Evolutionary conservation across 2,888 invertebrate species (phyloP), one percentile per base, ranked within the genome.

Genomic region (Agrochola circellaris): DNA sequence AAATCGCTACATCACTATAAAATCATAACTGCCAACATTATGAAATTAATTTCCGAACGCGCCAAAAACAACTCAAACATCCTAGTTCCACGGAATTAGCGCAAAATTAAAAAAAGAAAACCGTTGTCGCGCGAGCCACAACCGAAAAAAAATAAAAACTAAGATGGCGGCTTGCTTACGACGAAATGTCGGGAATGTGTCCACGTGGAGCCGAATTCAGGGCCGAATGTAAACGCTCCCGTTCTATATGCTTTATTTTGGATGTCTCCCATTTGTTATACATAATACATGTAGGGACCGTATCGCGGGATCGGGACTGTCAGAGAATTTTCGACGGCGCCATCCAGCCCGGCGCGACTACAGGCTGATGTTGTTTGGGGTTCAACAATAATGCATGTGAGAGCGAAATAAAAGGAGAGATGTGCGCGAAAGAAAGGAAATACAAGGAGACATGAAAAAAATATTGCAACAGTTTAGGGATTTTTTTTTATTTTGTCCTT

Each of bases 241-340:
- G 89, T 88, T 90, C 87, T 82, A 83, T 87, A 89, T 93, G 93
- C 93, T 96, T 96, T 96, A 96, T 96, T 96, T 96, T 94, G 95
- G 94, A 95, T 96, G 95, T 95, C 94, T 95, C 95, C 95, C 96
- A 96, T 96, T 96, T 96, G 96, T 96, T 95, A 96, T 96, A 96
- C 96, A 96, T 96, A 95, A 96, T 95, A 95, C 96, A 96, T 96
- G 95, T 94, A 91, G 92, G 93, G 93, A 87, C 92, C 94, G 93
- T 96, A 96, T 96, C 96, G 93, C 93, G 91, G 93, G 93, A 96
- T 96, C 96, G 95, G 95, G 91, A 88, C 93, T 92, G 93, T 91
- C 88, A 93, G 95, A 92, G 95, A 95, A 96, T 96, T 95, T 95
- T 90, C 93, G 94, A 92, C 96, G 95, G 95, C 96, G 96, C 96